phyloP scores from a whole-genome alignment of 2,113 vertebrate species.

The Pomatorhinus ruficollis region DNA sequence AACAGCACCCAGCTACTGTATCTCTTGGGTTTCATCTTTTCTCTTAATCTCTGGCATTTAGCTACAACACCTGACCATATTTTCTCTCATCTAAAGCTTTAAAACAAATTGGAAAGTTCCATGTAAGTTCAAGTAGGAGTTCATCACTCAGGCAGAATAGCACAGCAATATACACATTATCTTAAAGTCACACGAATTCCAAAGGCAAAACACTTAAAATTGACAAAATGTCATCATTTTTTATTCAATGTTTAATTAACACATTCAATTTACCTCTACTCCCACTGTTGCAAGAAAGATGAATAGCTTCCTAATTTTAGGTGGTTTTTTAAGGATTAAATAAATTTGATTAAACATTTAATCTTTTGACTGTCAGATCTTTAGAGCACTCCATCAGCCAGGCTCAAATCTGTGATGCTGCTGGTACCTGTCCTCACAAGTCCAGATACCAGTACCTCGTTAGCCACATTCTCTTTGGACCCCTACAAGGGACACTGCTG shows the following conservation, averaged over 20 bases:
- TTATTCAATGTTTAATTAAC: constrained; percentile 28
- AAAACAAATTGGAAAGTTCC: neutral
- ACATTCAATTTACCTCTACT: neutral
- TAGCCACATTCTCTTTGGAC: neutral
- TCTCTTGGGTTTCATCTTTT: neutral
- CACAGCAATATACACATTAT: neutral
- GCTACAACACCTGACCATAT: neutral
- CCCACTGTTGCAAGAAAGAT: neutral
- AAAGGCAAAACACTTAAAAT: constrained; percentile 28
- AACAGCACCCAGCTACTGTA: neutral
- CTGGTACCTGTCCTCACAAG: neutral
- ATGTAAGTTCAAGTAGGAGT: neutral
- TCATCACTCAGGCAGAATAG: neutral
- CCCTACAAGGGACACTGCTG: neutral
- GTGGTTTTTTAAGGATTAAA: neutral
- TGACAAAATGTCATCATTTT: neutral
- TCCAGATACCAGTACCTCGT: neutral
- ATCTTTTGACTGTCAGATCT: neutral
- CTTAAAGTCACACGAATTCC: neutral
- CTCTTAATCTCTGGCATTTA: neutral
- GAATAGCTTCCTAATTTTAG: neutral
- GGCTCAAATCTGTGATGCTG: neutral
- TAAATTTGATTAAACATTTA: neutral
- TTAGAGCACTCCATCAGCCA: neutral
- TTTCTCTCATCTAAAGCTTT: neutral